Base-by-base conservation (phyloP, 2,888 invertebrate species). In the Hemistola chrysoprasaria region DNA sequence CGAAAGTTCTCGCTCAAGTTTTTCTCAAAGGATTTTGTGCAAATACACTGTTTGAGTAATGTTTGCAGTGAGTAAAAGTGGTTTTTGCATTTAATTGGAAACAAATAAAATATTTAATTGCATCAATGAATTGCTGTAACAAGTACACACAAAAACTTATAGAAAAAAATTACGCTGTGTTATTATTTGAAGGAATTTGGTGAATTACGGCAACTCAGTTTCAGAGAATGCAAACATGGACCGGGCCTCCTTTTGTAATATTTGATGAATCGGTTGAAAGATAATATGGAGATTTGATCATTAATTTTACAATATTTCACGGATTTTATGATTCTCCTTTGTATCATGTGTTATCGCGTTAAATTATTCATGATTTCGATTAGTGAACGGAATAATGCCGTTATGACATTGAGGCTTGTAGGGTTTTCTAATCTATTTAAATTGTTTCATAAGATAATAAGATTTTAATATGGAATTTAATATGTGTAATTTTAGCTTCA, bases 251-350 rank as follows among this genome's bases (percentile, higher is more conserved):
- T 16, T 16, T 16, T 4, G 16, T 39, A 34, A 59, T 68, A 62
- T 70, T 73, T 82, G 83, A 84, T 76, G 82, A 79, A 85, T 81
- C 71, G 78, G 65, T 51, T 60, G 41, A 47, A 43, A 60, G 77
- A 78, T 78, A 73, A 65, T 57, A 56, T 38, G 35, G 44, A 59
- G 56, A 65, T 62, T 62, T 49, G 56, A 63, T 56, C 58, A 55
- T 65, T 62, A 54, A 56, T 58, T 54, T 58, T 58, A 50, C 50
- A 48, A 48, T 16, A 54, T 56, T 54, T 53, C 29, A 39, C 33
- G 40, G 40, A 33, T 51, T 54, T 42, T 35, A 44, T 33, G 47
- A 47, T 38, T 38, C 30, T 20, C 47, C 41, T 44, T 51, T 54
- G 51, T 49, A 45, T 36, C 35, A 34, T 37, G 35, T 40, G 49